Evolutionary conservation across 2,113 vertebrate species (phyloP), one percentile per base, ranked within the genome.

Genomic region (Carlito syrichta): DNA sequence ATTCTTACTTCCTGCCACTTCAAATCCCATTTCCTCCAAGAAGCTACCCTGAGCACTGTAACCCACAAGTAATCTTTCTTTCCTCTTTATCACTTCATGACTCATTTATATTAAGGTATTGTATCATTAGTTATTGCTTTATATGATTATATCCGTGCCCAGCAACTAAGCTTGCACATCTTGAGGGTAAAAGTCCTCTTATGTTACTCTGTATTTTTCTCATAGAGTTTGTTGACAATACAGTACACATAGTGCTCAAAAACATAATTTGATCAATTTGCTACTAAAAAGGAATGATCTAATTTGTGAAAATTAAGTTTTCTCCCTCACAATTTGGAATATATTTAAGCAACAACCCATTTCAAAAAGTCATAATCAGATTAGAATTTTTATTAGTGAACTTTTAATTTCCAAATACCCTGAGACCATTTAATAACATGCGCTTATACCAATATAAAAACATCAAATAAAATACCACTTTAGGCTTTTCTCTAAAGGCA

Each of bases 341-440:
- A 95, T 84, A 96, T 66, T 96, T 97, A 97, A 98, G 86, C 78
- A 90, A 20, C 40, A 93, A 94, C 23, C n/a, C 43, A 96, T 96
- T 92, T 91, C 86, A 6, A 84, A 66, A 83, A 96, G 96, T 96
- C n/a, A 82, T 97, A 38, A 87, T 94, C 38, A 96, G 0, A 3
- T 95, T 96, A 92, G 91, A 97, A 97, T 98, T 98, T 96, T 96
- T 98, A 96, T 94, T 79, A 95, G 91, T 96, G 81, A 95, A 73
- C 60, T 97, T 97, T 95, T 92, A 91, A 97, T 98, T 97, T 97
- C 52, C 78, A 97, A 95, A 56, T 91, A 66, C 89, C 89, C 86
- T 84, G 66, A 68, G 85, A 97, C 76, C 78, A 92, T 92, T 97
- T 92, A 98, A 96, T 91, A 97, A 96, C 86, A 96, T 94, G 97